Evolutionary conservation across 1,140 invertebrate species (phyloP).

Genomic region (Drosophila guanche): DNA sequence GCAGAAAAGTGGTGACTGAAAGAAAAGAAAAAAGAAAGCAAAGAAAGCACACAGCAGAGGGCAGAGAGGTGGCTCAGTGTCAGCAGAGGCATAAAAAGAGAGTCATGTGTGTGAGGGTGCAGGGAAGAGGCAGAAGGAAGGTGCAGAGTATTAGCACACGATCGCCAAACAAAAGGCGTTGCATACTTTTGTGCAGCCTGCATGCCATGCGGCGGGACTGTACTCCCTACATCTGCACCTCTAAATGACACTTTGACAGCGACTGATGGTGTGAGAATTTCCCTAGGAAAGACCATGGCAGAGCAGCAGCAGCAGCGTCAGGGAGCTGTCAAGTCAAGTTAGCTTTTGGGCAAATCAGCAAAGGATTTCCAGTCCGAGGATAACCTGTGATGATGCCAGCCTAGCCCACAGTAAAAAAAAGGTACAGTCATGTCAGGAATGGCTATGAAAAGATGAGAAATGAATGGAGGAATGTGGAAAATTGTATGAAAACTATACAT

Average conservation of each 20-base stretch:
- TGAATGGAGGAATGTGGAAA: no score
- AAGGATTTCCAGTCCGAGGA: background rate
- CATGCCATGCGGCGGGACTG: constrained; percentile 22
- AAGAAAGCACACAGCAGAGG: constrained; percentile 24
- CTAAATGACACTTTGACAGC: constrained; percentile 40
- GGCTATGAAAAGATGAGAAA: background rate
- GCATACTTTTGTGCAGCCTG: constrained; percentile 34
- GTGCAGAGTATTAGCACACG: constrained; percentile 47
- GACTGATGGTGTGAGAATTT: constrained; percentile 32
- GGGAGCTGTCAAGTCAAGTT: constrained; percentile 21
- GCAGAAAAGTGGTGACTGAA: constrained; percentile 55
- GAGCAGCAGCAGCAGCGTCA: background rate
- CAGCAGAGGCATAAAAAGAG: background rate
- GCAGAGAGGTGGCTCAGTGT: constrained; percentile 37
- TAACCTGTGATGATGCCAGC: constrained; percentile 6
- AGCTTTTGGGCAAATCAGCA: constrained; percentile 8
- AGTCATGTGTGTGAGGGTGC: background rate
- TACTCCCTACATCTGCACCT: constrained; percentile 10
- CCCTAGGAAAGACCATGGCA: background rate
- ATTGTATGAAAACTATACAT: no score
- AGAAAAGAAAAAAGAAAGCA: constrained; percentile 22
- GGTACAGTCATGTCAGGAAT: background rate
- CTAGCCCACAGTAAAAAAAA: background rate
- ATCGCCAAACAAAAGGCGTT: constrained; percentile 59
- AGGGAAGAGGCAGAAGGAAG: background rate